A percentile compares a stretch with the other conserved stretches of the same genome.
phyloP scores from a whole-genome alignment of 2,888 invertebrate species.

The Omphaloscelis lunosa region DNA sequence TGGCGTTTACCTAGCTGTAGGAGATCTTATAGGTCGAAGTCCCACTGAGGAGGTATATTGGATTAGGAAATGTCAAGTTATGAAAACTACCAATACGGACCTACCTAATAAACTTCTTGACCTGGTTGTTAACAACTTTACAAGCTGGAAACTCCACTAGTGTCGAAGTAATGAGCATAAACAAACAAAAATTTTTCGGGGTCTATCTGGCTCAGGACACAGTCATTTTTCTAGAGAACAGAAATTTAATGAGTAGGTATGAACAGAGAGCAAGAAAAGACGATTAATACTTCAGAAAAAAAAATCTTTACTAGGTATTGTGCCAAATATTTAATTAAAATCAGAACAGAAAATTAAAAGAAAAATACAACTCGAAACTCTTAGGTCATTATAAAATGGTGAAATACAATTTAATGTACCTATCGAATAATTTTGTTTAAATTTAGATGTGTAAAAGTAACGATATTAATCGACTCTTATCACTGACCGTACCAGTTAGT shows the following conservation, averaged over 20 bases:
- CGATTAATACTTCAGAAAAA: too few species aligned
- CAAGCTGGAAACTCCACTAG: background rate
- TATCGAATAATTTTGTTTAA: background rate
- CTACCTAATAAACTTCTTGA: background rate
- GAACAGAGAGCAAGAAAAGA: background rate
- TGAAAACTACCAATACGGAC: background rate
- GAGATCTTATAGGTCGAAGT: constrained; percentile 7
- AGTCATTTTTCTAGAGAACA: background rate
- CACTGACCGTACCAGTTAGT: background rate
- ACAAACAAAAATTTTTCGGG: background rate
- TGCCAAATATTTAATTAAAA: background rate
- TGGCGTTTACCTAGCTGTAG: constrained; percentile 1
- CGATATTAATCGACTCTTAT: background rate
- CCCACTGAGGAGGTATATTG: background rate
- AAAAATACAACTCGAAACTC: too few species aligned
- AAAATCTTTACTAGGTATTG: too few species aligned
- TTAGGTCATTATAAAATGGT: too few species aligned
- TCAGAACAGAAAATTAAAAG: background rate
- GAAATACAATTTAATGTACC: background rate
- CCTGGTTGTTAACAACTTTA: background rate
- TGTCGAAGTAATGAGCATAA: too few species aligned
- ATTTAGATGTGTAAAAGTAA: background rate
- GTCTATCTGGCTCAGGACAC: background rate
- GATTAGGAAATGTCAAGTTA: background rate
- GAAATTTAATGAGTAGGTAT: background rate